Percentiles rank a stretch among this genome's conserved stretches.
phyloP scores from a whole-genome alignment of 35 echinoderm and acorn worm species.

The Ophioderma brevispina region DNA sequence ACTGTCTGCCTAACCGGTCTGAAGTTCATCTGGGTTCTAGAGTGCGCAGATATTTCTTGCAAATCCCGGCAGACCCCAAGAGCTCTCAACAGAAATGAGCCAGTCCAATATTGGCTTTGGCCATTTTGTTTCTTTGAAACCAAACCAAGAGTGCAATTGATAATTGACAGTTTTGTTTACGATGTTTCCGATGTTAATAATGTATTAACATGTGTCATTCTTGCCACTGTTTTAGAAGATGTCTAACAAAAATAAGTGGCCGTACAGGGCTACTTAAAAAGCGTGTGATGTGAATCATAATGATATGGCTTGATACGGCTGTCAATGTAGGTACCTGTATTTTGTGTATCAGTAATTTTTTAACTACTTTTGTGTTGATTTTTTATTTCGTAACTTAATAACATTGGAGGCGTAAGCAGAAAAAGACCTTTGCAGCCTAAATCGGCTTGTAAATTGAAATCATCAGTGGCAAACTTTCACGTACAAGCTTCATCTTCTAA shows the following conservation, averaged over 20 bases:
- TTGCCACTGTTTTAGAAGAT: neutral
- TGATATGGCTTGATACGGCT: neutral
- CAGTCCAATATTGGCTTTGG: neutral
- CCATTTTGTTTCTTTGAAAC: neutral
- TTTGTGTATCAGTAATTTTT: too few species aligned
- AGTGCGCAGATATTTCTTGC: neutral
- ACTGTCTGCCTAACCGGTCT: too few species aligned
- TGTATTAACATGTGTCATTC: neutral
- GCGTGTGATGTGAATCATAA: neutral
- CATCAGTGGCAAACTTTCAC: too few species aligned
- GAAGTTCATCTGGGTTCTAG: neutral
- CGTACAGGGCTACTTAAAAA: neutral
- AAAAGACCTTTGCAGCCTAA: too few species aligned
- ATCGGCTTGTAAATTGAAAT: too few species aligned
- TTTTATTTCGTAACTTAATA: too few species aligned
- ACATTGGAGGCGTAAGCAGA: too few species aligned
- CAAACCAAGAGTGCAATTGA: too few species aligned
- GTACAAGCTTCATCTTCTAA: too few species aligned
- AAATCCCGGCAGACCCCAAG: neutral
- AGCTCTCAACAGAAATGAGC: neutral
- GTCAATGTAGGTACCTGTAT: too few species aligned
- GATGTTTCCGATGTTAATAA: too few species aligned
- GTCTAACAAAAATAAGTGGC: neutral
- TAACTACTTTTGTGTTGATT: neutral
- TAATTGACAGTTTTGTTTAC: too few species aligned